Base-by-base conservation (phyloP, 2,888 invertebrate species). In the Philopedon plagiatum region DNA sequence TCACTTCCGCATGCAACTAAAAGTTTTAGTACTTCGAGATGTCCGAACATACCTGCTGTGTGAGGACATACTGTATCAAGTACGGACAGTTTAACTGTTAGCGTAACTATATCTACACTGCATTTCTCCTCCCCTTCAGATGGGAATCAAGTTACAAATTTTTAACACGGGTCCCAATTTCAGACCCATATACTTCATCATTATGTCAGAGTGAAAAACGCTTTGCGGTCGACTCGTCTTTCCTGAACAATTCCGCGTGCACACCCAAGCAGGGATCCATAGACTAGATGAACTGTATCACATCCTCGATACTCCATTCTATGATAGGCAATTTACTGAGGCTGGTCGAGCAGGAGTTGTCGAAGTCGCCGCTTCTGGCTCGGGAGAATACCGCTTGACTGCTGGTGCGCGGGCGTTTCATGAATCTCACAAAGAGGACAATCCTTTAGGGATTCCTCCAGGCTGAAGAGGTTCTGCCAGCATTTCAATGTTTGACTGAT, bases 121-220 rank as follows among this genome's bases (percentile, higher is more conserved):
- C 76, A 85, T 92, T 90, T 78, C 92, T 87, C 77, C 92, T 89
- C 82, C 90, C 91, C 85, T 91, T 92, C 78, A 96, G 90, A 86
- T 93, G 92, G 76, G 93, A 92, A 65, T 96, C 85, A 97, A 89
- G 89, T 98, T 96, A 87, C 96, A 96, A 81, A 99, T 96, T 88
- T 99, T 99, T 81, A 99, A 89, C 71, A 98, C 98, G 65, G 98
- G 98, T 29, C 99, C 99, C 49, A 99, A 88, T 85, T 98, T 98
- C 58, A 99, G 88, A 60, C 96, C 96, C 98, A 99, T 97, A 84
- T 98, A 98, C 82, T 96, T 97, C 97, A 99, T 98, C 97, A 99
- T 97, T 95, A 97, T 97, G 82, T 98, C 98, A 0, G 96, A 96
- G 84, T 96, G 75, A 98, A 87, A 79, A 99, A 88, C 9, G 98